Conservation (phyloP, 2,797 vertebrate genomes). For the Apogon hyalosoma region DNA sequence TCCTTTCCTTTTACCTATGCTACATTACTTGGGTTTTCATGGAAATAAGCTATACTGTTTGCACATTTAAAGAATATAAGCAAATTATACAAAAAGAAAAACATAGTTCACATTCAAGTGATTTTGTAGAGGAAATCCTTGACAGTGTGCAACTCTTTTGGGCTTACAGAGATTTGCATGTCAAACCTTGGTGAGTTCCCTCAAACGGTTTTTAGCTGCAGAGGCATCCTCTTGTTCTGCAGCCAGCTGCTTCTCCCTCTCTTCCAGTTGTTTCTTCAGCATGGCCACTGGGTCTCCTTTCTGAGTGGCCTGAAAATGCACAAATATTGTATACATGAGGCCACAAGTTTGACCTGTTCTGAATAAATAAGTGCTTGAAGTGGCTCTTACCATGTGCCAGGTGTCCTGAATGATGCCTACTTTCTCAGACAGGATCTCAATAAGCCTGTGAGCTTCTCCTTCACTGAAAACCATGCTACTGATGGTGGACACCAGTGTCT, state of each 20-base stretch:
- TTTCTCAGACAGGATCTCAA: constrained; percentile 94
- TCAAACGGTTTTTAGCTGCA: constrained; percentile 87
- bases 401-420: constrained; percentile 89
- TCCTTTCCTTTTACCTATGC: no score
- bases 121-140: background rate
- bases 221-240: constrained; percentile 89
- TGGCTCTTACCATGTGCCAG: constrained; percentile 90
- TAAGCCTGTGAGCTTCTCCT: constrained; percentile 91
- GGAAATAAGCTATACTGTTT: no score
- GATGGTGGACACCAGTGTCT: constrained; percentile 89
- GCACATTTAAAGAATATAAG: no score
- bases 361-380: background rate
- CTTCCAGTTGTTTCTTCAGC: constrained; percentile 94
- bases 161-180: background rate
- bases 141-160: background rate
- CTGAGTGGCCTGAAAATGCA: constrained; percentile 87
- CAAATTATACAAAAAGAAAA: no score
- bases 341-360: background rate
- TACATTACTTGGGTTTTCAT: no score
- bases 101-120: no score
- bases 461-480: constrained; percentile 92
- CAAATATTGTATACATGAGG: background rate
- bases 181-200: constrained; percentile 91
- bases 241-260: constrained; percentile 91
- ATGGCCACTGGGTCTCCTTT: constrained; percentile 91